These are phyloP conservation scores for Pangasianodon gigas DNA, from an alignment of 2,113 vertebrate genomes.

Conservation along the genomic window DNA sequence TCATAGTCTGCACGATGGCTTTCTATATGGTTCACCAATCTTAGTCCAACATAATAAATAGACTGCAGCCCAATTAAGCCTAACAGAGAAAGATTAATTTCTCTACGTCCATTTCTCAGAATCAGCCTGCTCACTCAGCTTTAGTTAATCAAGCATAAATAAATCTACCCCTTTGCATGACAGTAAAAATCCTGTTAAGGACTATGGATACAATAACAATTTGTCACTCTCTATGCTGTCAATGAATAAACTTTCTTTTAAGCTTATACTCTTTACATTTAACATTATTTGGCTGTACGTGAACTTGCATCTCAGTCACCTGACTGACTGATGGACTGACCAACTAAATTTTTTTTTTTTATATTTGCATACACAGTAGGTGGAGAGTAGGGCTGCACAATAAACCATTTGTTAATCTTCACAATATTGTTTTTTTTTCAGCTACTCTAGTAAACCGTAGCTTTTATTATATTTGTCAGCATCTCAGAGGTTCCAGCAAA, in stretches of 20 bases:
- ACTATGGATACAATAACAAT: background rate
- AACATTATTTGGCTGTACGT: background rate
- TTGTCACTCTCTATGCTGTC: background rate
- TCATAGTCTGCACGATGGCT: too few relatives aligned
- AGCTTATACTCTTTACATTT: background rate
- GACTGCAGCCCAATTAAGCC: slow-evolving; percentile 15
- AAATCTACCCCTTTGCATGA: background rate
- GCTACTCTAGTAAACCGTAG: background rate
- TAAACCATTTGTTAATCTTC: background rate
- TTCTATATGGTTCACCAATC: background rate
- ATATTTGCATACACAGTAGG: background rate
- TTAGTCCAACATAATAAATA: background rate
- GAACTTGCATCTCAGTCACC: background rate
- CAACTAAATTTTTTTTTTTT: background rate
- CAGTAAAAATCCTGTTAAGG: background rate
- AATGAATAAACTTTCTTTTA: background rate
- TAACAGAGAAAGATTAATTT: background rate
- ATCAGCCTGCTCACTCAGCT: background rate
- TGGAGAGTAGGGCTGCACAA: background rate
- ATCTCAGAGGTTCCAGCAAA: background rate
- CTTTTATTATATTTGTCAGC: background rate
- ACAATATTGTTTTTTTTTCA: background rate
- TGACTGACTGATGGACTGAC: background rate
- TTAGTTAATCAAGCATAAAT: background rate
- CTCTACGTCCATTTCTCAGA: background rate